Conservation (phyloP, 2,113 vertebrate species). For the western clawed frog (Xenopus tropicalis) region DNA sequence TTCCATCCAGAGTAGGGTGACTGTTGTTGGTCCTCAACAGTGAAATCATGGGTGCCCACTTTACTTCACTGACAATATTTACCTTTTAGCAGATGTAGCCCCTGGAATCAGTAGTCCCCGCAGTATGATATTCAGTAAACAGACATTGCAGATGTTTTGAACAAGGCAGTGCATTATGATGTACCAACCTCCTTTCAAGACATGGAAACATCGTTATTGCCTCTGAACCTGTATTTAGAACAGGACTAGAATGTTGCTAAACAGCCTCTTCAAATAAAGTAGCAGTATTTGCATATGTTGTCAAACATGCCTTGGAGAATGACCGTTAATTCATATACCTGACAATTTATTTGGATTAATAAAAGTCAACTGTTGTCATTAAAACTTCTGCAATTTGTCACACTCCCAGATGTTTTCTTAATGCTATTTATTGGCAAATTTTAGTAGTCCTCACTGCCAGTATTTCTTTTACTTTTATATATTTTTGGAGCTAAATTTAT, state of each 20-base stretch:
- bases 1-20: too few species aligned
- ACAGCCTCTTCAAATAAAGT: neutral
- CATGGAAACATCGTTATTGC: too few species aligned
- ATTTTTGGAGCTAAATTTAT: constrained; percentile 3
- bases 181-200: too few species aligned
- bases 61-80: too few species aligned
- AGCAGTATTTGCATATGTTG: neutral
- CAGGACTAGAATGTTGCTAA: neutral
- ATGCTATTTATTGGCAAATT: neutral
- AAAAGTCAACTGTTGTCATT: neutral
- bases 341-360: neutral
- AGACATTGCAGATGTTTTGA: too few species aligned
- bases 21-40: too few species aligned
- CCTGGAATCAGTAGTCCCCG: too few species aligned
- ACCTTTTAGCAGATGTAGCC: too few species aligned
- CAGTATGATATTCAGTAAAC: too few species aligned
- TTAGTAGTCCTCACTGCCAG: neutral
- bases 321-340: neutral
- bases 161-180: too few species aligned
- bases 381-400: constrained; percentile 1
- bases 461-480: neutral
- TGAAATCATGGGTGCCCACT: too few species aligned
- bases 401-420: constrained; percentile 7
- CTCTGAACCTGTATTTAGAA: neutral
- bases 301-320: neutral